Evolutionary conservation across 1,140 invertebrate species (phyloP), one percentile per base, ranked within the genome.

Genomic region (Hyles euphorbiae): DNA sequence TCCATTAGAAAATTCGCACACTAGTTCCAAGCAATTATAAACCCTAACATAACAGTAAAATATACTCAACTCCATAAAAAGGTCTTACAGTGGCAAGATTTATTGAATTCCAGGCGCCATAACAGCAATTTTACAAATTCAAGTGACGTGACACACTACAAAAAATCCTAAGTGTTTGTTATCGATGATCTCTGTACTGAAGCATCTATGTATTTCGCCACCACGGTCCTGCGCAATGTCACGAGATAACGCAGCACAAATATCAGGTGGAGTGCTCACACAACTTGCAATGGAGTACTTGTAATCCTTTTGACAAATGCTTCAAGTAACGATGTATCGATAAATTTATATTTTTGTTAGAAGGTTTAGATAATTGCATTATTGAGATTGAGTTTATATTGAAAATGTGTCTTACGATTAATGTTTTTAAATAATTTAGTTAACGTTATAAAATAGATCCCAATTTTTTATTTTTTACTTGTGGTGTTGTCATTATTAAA

Each of bases 241-340:
- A 84, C 63, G 54, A 79, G 78, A 83, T 81, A 83, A 68, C 6
- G 8, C 53, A 66, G 70, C 72, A 71, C 73, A 78, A 79, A 81
- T 76, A 78, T 74, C 72, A 80, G 75, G 77, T 84, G 77, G 72
- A 84, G 79, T 82, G 76, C 69, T 70, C 61, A 76, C 63, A 45
- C 64, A 69, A 71, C 59, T 64, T 67, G 50, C 53, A 55, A 50
- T 76, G 60, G 70, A 77, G 69, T 70, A 65, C 67, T 46, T 45
- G 57, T 72, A 68, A 67, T 68, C 70, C 60, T 69, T 74, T 77
- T 77, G 68, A 67, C 65, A 73, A 56, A 45, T 54, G 10, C 22
- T 22, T 22, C 2, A 22, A 4, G 0, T 68, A 72, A 69, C 48
- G 63, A 46, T 70, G 70, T 48, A 10, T n/a, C 36, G 50, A 56